These are phyloP conservation scores for Aspiorhynchus laticeps DNA, from an alignment of 2,113 vertebrate genomes.

Conservation along the genomic window DNA sequence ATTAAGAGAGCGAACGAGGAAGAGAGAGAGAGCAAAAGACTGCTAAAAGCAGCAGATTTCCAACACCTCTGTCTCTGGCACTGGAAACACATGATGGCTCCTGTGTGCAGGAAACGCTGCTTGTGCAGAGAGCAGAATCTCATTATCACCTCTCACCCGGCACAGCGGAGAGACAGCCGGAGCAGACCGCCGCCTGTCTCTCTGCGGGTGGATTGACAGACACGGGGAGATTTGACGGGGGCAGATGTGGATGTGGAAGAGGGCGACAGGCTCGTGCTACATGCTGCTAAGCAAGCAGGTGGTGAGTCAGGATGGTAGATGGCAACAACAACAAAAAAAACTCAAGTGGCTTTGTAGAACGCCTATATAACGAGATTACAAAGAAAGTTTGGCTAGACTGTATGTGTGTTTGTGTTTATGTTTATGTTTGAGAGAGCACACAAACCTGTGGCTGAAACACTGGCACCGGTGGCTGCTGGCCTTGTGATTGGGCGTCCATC, in stretches of 20 bases:
- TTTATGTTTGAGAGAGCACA: neutral
- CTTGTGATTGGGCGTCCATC: constrained; percentile 92
- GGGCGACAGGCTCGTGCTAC: constrained; percentile 42
- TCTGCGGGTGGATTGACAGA: constrained; percentile 61
- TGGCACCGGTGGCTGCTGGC: constrained; percentile 84
- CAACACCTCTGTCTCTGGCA: constrained; percentile 54
- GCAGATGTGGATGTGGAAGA: constrained; percentile 54
- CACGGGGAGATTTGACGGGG: constrained; percentile 43
- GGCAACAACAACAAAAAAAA: constrained; percentile 20
- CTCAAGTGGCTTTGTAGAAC: constrained; percentile 5
- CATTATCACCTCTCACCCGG: constrained; percentile 61
- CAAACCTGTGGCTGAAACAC: constrained; percentile 91
- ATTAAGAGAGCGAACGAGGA: constrained; percentile 20
- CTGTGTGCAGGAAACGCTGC: constrained; percentile 56
- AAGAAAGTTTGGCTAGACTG: constrained; percentile 23
- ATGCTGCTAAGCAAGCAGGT: constrained; percentile 45
- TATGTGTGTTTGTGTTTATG: constrained; percentile 7
- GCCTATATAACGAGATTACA: constrained; percentile 16
- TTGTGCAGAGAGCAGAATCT: constrained; percentile 58
- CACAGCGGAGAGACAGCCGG: constrained; percentile 51
- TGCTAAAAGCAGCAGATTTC: constrained; percentile 53
- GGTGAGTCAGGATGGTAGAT: constrained; percentile 30
- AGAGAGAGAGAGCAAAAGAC: constrained; percentile 45
- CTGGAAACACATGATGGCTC: constrained; percentile 56
- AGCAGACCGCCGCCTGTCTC: constrained; percentile 59